Base-by-base conservation (phyloP, 2,888 invertebrate genomes). In the Lumbricus terrestris region DNA sequence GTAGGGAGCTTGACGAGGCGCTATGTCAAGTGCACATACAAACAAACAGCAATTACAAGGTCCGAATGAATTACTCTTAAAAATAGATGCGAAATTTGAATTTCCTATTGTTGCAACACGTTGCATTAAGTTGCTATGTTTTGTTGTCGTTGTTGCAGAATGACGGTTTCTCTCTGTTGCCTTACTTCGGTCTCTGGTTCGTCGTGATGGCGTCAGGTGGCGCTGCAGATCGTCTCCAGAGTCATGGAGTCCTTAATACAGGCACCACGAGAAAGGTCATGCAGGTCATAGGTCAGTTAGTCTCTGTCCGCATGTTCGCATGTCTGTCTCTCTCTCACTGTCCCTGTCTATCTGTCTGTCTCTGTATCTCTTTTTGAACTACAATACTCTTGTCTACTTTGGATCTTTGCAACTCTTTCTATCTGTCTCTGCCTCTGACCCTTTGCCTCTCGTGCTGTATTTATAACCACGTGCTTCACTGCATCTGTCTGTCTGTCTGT, bases 141-240 rank as follows among this genome's bases (percentile, higher is more conserved):
- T 40, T 40, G 40, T 15, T n/a, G 34, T 35, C 35, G 34, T 23
- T 83, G 35, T 20, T 34, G 85, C 37, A 54, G 88, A 88, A 47
- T 29, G 88, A 88, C 13, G 88, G 88, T 6, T 90, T 92, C 88
- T 83, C 91, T 29, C 40, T 92, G 42, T 35, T 91, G 38, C 92
- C 92, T 23, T 92, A 91, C 90, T 42, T 92, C 37, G 91, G 92
- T 37, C 88, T 91, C 20, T 91, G 91, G 91, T 54, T 91, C 82
- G 1, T 89, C 93, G 20, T 95, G 95, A 0, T 94, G 95, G 13
- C 93, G 94, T 89, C 92, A 0, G 94, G 94, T 16, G 93, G 93
- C 20, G 35, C 92, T 42, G 93, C 93, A 0, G 94, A 94, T 89
- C 92, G 90, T 35, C 89, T 94, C 4, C 89, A 93, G 16, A 91